phyloP scores from a whole-genome alignment of 1,140 invertebrate species.

The Dreissena rostriformis region DNA sequence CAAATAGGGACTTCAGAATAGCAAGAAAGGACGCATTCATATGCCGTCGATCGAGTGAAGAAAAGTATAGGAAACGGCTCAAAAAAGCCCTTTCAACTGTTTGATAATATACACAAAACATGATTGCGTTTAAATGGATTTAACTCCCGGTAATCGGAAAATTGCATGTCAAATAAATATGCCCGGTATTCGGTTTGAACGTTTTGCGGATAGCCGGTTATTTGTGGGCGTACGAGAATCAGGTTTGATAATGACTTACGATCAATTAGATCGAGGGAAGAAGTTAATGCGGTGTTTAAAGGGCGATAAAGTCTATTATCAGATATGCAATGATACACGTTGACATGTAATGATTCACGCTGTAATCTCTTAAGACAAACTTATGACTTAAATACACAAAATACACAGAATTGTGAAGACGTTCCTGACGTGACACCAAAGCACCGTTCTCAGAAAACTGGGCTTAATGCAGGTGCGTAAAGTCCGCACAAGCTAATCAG shows the following conservation, averaged over 20 bases:
- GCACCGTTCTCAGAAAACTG: too few species aligned
- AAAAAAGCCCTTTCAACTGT: background rate
- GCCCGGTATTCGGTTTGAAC: background rate
- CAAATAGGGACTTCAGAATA: background rate
- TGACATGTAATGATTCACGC: too few species aligned
- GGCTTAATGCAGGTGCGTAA: too few species aligned
- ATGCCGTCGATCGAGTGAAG: background rate
- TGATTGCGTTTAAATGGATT: background rate
- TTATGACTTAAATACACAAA: too few species aligned
- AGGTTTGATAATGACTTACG: background rate
- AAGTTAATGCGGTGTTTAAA: background rate
- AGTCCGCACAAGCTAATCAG: too few species aligned
- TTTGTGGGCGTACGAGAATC: background rate
- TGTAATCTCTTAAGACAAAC: too few species aligned
- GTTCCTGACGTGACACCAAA: too few species aligned
- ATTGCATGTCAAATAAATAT: background rate
- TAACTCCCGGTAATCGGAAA: background rate
- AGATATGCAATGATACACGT: too few species aligned
- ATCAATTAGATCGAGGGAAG: background rate
- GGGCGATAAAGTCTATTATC: too few species aligned
- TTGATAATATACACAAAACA: background rate
- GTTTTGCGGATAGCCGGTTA: background rate
- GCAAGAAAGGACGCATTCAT: background rate
- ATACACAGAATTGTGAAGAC: too few species aligned
- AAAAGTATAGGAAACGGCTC: constrained; percentile 3